Conservation (phyloP, 92 coral and sea anemone species). For the Meandrina meandrites region DNA sequence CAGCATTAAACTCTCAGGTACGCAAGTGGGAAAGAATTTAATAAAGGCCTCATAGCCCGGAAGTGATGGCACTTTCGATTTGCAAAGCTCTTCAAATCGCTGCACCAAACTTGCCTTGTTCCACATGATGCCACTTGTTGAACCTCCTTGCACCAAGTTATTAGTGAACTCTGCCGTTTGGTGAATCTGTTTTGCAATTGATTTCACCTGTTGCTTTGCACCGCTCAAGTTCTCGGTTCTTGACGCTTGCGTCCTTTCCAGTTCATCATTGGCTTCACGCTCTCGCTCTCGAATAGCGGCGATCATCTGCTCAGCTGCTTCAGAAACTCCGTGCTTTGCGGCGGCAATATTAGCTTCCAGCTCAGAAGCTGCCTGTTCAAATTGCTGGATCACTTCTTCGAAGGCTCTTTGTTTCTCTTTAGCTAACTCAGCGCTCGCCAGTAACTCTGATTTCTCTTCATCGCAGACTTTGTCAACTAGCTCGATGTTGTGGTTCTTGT, state of each 20-base stretch:
- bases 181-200: background rate
- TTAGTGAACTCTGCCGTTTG: slow-evolving; percentile 15
- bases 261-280: background rate
- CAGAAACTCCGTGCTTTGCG: background rate
- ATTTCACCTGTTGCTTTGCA: background rate
- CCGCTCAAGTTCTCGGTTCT: background rate
- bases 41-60: background rate
- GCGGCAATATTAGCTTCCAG: background rate
- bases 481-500: background rate
- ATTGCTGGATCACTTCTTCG: background rate
- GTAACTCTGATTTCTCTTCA: background rate
- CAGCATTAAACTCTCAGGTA: background rate
- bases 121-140: background rate
- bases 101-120: background rate
- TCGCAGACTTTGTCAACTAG: background rate
- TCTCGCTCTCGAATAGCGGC: background rate
- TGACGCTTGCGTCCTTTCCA: background rate
- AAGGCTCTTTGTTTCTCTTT: background rate
- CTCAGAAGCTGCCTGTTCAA: background rate
- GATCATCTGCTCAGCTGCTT: slow-evolving; percentile 13
- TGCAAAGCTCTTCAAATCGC: background rate
- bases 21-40: background rate
- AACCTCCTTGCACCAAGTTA: background rate
- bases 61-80: background rate
- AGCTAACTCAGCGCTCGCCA: background rate